Percentiles rank a stretch among this genome's conserved stretches.
These are phyloP conservation scores for Acromyrmex heyeri DNA, from an alignment of 1,140 invertebrate genomes.

Conservation along the genomic window DNA sequence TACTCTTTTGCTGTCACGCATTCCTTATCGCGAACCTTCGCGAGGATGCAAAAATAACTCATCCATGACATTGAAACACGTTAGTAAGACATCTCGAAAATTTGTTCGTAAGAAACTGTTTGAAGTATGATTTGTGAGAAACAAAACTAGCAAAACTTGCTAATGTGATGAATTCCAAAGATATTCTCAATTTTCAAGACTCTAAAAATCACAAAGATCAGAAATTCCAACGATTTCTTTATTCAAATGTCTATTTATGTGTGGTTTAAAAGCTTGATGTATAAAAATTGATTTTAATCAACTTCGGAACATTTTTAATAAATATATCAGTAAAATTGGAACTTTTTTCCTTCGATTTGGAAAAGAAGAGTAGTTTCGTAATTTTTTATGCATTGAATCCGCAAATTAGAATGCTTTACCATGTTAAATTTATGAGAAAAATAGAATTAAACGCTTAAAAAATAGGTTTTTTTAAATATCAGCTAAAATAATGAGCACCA, in stretches of 20 bases:
- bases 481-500: no score
- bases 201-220: not conserved
- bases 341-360: no score
- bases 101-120: not conserved
- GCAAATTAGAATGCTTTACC: no score
- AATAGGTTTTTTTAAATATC: no score
- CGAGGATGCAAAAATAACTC: constrained; percentile 37
- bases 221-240: not conserved
- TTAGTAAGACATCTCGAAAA: not conserved
- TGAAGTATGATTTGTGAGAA: not conserved
- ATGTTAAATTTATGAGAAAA: no score
- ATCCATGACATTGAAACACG: constrained; percentile 27
- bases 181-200: not conserved
- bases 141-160: not conserved
- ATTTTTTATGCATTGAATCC: no score
- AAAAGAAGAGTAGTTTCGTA: no score
- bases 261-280: not conserved
- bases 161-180: not conserved
- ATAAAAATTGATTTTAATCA: not conserved
- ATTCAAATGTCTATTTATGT: not conserved
- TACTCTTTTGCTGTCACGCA: constrained; percentile 32
- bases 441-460: no score
- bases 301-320: not conserved
- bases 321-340: not conserved
- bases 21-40: constrained; percentile 36